Conservation (phyloP, 2,888 invertebrate species). For the Pocota personata region DNA sequence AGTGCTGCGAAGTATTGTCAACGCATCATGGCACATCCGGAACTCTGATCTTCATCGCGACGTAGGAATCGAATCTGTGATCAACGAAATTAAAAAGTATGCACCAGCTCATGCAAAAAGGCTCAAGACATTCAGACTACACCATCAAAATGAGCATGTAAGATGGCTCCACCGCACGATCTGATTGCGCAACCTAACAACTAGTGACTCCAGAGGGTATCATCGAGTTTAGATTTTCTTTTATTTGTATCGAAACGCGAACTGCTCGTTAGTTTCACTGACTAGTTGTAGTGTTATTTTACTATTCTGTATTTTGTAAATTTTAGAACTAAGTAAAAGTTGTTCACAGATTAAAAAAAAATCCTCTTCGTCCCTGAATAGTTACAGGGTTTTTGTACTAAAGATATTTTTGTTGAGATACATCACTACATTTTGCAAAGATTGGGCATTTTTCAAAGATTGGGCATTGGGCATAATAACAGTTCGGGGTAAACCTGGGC, state of each 20-base stretch:
- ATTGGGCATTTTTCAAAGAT: too few relatives aligned
- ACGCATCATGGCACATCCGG: too few relatives aligned
- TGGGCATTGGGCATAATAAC: too few relatives aligned
- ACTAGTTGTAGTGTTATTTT: neutral
- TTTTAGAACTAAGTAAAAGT: too few relatives aligned
- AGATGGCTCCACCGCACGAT: neutral
- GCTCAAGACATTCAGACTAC: neutral
- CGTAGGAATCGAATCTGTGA: neutral
- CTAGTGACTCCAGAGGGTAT: neutral
- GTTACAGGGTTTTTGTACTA: too few relatives aligned
- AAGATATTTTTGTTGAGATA: too few relatives aligned
- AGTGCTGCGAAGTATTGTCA: too few relatives aligned
- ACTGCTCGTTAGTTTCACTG: neutral
- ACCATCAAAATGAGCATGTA: neutral
- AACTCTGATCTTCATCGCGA: neutral
- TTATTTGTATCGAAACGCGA: neutral
- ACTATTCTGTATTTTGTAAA: too few relatives aligned
- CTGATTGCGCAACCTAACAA: neutral
- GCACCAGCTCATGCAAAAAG: neutral
- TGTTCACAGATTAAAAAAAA: too few relatives aligned
- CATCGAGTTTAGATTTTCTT: neutral
- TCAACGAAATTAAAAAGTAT: neutral
- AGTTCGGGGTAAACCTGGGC: too few relatives aligned
- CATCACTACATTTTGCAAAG: too few relatives aligned
- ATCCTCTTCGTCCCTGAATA: too few relatives aligned